Base-by-base conservation (phyloP, 2,113 vertebrate genomes). In the Sarotherodon lohbergeri region DNA sequence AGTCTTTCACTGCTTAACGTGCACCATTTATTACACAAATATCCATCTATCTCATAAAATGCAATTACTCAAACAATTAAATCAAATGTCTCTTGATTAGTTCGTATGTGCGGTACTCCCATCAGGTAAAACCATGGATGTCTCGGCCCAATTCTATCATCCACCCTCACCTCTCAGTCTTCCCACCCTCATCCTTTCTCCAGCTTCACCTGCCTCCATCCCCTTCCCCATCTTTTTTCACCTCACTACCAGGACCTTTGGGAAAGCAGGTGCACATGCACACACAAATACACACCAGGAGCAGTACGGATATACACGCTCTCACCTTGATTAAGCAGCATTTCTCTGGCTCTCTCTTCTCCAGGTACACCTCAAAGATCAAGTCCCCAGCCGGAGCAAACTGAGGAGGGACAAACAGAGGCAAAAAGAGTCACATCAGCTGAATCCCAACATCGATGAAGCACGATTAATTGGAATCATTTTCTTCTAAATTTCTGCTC, bases 361-460 rank as follows among this genome's bases (percentile, higher is more conserved):
- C 98, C 91, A 99, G 96, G 4, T 97, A 99, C n/a, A 98, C 98
- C 95, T 99, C 98, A 87, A 99, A 98, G 91, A 99, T 96, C 95
- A 99, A 91, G 94, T 99, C 98, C 90, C 98, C 98, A 90, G 98
- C 98, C 85, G 98, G 98, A 57, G 97, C 98, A 93, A 98, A 98
- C 98, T 99, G 88, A 43, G 93, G 10, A 24, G 27, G 43, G 39
- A 50, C 14, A 66, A 52, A 54, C 5, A 43, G 7, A 61, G 12
- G 27, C 43, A 39, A 27, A 34, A 68, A 43, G 78, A 32, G 13
- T 56, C n/a, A 80, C 56, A 81, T 90, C 41, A 88, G 86, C 13
- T 9, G 34, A 90, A 87, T 85, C 39, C 71, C 56, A 79, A 88
- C 84, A 84, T 82, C 50, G 90, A 83, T 39, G 63, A 78, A 68